These are phyloP conservation scores for Palaemon carinicauda DNA, from an alignment of 1,140 invertebrate genomes.

Conservation along the genomic window DNA sequence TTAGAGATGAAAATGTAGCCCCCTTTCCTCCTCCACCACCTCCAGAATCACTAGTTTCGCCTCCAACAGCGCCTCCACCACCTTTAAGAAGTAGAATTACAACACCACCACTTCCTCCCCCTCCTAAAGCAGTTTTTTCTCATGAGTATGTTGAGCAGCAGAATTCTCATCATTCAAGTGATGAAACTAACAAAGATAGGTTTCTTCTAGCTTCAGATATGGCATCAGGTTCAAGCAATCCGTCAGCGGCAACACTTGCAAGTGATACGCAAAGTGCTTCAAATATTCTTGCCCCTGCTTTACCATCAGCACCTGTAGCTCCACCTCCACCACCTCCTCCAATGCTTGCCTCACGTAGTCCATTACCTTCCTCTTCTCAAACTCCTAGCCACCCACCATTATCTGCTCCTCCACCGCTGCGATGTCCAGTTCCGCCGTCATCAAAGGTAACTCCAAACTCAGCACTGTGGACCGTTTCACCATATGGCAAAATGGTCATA, in stretches of 20 bases:
- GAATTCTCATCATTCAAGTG: too few species aligned
- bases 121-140: constrained; percentile 14
- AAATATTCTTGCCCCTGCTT: too few species aligned
- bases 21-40: constrained; percentile 5
- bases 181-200: too few species aligned
- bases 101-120: constrained; percentile 39
- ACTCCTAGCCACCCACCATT: background rate
- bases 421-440: too few species aligned
- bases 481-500: constrained; percentile 55
- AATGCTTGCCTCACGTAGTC: background rate
- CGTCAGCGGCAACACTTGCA: background rate
- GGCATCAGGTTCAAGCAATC: too few species aligned
- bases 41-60: constrained; percentile 14
- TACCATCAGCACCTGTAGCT: background rate
- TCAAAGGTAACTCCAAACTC: background rate
- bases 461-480: constrained; percentile 36
- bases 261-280: too few species aligned
- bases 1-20: background rate
- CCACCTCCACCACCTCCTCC: background rate
- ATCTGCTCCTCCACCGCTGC: background rate
- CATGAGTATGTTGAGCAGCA: too few species aligned
- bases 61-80: background rate
- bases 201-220: too few species aligned
- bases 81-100: background rate
- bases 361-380: background rate